Percentiles rank a stretch among this genome's conserved stretches.
phyloP scores from a whole-genome alignment of 1,140 invertebrate species.

The Holotrichia oblita region DNA sequence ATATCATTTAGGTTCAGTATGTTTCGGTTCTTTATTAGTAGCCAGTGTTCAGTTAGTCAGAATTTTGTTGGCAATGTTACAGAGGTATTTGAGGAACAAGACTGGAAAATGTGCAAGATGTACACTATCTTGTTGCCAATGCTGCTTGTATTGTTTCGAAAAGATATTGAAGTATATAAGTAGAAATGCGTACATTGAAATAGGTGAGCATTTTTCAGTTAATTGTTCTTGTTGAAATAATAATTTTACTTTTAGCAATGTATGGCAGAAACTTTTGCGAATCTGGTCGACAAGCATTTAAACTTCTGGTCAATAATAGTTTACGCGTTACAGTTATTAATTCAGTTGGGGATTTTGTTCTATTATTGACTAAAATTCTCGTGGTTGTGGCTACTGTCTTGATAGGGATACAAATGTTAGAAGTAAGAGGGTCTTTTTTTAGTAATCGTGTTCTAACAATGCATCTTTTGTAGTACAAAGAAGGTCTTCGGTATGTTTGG shows the following conservation, averaged over 20 bases:
- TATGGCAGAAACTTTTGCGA: slow-evolving; percentile 76
- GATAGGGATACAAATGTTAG: slow-evolving; percentile 69
- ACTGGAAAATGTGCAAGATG: slow-evolving; percentile 60
- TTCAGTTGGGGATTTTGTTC: slow-evolving; percentile 80
- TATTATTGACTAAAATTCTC: slow-evolving; percentile 78
- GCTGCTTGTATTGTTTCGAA: slow-evolving; percentile 79
- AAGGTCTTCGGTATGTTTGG: slow-evolving; percentile 73
- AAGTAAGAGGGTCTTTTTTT: slow-evolving; percentile 61
- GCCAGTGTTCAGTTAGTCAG: slow-evolving; percentile 73
- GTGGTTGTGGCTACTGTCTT: slow-evolving; percentile 73
- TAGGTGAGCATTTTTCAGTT: slow-evolving; percentile 63
- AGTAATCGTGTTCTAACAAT: background rate
- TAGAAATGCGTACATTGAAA: slow-evolving; percentile 83
- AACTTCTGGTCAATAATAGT: slow-evolving; percentile 69
- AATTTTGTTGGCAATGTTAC: slow-evolving; percentile 45
- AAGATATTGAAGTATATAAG: slow-evolving; percentile 77
- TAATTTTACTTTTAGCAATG: slow-evolving; percentile 68
- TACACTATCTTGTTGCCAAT: slow-evolving; percentile 72
- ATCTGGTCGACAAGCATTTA: slow-evolving; percentile 71
- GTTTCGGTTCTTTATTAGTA: slow-evolving; percentile 79
- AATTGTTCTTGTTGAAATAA: too few species aligned
- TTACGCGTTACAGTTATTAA: slow-evolving; percentile 79
- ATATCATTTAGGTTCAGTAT: slow-evolving; percentile 81
- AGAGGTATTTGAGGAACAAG: slow-evolving; percentile 57
- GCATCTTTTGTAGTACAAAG: slow-evolving; percentile 63